phyloP scores from a whole-genome alignment of 2,797 vertebrate genomes.

The Notamacropus eugenii region DNA sequence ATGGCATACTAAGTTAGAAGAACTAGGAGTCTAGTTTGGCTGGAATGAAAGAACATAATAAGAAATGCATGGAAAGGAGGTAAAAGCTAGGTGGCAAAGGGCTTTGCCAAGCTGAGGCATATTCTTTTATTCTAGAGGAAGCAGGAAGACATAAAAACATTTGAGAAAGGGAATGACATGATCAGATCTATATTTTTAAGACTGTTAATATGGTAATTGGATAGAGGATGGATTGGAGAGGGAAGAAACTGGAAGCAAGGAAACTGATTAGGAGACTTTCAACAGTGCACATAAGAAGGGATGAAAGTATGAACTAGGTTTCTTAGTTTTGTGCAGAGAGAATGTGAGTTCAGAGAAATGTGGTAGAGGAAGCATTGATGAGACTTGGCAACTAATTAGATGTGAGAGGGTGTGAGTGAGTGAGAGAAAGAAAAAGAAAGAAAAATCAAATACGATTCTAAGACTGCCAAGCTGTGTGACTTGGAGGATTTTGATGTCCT shows the following conservation, averaged over 20 bases:
- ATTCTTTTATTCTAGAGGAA: neutral
- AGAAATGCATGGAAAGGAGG: neutral
- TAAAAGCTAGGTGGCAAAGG: neutral
- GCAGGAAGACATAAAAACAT: neutral
- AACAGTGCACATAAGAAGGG: neutral
- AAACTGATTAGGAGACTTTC: neutral
- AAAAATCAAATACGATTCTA: neutral
- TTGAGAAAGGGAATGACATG: neutral
- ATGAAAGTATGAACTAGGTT: neutral
- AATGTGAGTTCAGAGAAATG: neutral
- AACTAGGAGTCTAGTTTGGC: neutral
- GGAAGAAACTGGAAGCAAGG: neutral
- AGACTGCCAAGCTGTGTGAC: neutral
- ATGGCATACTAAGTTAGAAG: neutral
- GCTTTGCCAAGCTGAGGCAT: neutral
- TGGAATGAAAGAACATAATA: neutral
- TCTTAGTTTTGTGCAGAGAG: neutral
- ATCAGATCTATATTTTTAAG: neutral
- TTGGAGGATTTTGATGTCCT: neutral
- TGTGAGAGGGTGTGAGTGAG: too few species aligned
- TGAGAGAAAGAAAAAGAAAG: neutral
- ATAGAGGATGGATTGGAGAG: neutral
- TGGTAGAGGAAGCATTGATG: neutral
- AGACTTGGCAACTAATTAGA: neutral
- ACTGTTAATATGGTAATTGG: neutral